Evolutionary conservation across 2,888 invertebrate genomes (phyloP), one percentile per base, ranked within the genome.

Genomic region (Rhagonycha lutea): DNA sequence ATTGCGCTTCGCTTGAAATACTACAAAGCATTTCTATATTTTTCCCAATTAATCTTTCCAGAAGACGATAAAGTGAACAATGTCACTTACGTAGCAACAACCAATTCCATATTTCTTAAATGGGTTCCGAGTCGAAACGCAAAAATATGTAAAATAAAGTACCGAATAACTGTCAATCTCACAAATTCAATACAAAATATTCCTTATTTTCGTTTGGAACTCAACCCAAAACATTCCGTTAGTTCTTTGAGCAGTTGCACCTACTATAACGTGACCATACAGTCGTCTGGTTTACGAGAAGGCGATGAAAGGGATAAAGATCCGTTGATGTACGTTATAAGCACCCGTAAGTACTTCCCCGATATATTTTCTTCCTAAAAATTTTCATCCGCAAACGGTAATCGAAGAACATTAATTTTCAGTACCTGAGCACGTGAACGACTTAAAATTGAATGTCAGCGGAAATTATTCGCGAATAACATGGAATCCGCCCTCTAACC

Each of bases 211-310:
- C 78, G 80, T 10, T 62, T 70, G 18, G 70, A 67, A 26, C 47
- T 32, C 12, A 60, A 18, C 14, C 69, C 76, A 12, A 14, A 18
- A 11, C 74, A 78, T 63, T 18, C 60, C 28, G 63, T 80, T 29
- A 67, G 60, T 60, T 73, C 65, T 26, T 71, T 80, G 24, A 24
- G 68, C 3, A 62, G 70, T 32, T 80, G 80, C n/a, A 79, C 79
- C 3, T 68, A 76, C 32, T 80, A 78, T 63, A 78, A 76, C 28
- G 32, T 80, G 14, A 78, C 79, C 1, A 74, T 80, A 60, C 68
- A 67, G 24, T 65, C 75, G 26, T 61, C 71, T 12, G 62, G 61
- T 12, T 62, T 65, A 5, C 24, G 14, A 29, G 26, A 47, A 18
- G 0, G 10, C 62, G 26, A 18, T n/a, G 72, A 68, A 11, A 61